Conservation (phyloP, 2,113 vertebrate genomes). For the Brevimyrus niger region DNA sequence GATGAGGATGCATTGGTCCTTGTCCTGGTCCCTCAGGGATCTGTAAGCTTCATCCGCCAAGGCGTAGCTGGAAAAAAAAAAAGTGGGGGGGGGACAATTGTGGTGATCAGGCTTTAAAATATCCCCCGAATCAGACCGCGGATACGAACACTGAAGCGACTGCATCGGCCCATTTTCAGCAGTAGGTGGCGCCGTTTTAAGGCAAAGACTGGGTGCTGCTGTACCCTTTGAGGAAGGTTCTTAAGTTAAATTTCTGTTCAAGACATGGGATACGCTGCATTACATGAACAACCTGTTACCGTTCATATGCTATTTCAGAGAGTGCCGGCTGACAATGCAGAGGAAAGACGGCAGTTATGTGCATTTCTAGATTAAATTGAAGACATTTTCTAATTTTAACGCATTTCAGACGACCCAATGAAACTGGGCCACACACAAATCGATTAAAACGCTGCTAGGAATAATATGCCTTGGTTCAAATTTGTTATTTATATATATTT, state of each 20-base stretch:
- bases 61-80: constrained; percentile 75
- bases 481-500: too few relatives aligned
- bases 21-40: constrained; percentile 93
- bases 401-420: neutral
- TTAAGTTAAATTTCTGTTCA: neutral
- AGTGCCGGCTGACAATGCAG: neutral
- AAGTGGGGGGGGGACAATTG: neutral
- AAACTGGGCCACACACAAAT: neutral
- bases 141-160: neutral
- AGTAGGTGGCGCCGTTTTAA: neutral
- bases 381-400: neutral
- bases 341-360: neutral
- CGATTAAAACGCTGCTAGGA: neutral
- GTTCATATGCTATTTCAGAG: neutral
- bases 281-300: neutral
- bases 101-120: neutral
- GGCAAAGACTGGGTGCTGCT: neutral
- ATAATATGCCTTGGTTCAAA: neutral
- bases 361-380: neutral
- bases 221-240: neutral
- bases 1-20: constrained; percentile 97
- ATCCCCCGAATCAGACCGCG: neutral
- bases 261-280: neutral
- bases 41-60: constrained; percentile 94
- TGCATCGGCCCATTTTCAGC: neutral